These are phyloP conservation scores for Oreochromis mossambicus DNA, from an alignment of 2,797 vertebrate species.

Conservation along the genomic window DNA sequence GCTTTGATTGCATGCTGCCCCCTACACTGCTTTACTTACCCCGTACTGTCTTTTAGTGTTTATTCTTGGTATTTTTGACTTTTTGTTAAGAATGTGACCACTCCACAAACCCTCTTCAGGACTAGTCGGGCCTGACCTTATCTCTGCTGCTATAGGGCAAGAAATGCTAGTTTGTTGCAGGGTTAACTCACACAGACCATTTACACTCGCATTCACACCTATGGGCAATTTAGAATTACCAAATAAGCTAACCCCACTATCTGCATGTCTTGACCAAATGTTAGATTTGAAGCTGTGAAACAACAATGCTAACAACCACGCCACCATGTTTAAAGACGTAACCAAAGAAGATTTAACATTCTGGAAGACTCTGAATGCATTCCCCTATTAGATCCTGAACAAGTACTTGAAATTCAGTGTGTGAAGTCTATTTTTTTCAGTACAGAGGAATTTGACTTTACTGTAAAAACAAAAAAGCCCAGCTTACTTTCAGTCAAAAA, in stretches of 20 bases:
- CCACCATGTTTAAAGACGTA: fast-evolving
- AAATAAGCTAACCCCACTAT: neutral
- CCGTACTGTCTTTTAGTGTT: neutral
- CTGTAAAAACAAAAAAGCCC: neutral
- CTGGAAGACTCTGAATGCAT: neutral
- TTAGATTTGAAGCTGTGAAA: neutral
- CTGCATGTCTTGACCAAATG: neutral
- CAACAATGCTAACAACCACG: neutral
- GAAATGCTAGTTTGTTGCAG: neutral
- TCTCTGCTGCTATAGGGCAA: neutral
- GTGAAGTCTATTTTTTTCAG: neutral
- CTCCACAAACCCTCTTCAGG: neutral
- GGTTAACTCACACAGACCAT: neutral
- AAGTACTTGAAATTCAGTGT: neutral
- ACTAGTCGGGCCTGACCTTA: neutral
- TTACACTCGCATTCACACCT: neutral
- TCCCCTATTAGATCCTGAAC: neutral
- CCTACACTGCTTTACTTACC: neutral
- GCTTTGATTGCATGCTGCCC: neutral
- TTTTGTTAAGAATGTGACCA: neutral
- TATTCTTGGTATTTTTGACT: neutral
- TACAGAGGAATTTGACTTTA: neutral
- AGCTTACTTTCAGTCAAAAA: neutral
- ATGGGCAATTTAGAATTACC: neutral
- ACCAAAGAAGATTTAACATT: neutral